These are phyloP conservation scores for Hyposoter dolosus DNA, from an alignment of 2,888 invertebrate genomes.

Conservation along the genomic window DNA sequence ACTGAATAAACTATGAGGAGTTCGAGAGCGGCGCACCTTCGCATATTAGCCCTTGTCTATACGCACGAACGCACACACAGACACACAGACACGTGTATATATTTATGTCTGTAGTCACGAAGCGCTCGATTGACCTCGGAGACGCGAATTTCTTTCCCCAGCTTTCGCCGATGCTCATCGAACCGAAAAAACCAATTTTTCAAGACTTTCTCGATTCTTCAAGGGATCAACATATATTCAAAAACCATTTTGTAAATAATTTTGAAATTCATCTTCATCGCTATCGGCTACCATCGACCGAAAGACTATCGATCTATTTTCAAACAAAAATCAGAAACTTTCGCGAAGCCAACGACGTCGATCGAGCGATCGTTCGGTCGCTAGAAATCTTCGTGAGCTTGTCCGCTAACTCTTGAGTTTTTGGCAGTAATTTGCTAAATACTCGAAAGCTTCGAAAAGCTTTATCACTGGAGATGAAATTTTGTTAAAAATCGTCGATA, in stretches of 20 bases:
- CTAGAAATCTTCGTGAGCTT: too few relatives aligned
- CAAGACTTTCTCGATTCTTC: background rate
- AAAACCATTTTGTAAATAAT: background rate
- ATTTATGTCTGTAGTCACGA: background rate
- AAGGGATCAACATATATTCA: background rate
- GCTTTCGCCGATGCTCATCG: background rate
- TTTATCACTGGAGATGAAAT: too few relatives aligned
- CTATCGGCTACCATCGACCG: background rate
- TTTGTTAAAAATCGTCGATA: too few relatives aligned
- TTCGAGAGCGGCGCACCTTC: conserved; percentile 22
- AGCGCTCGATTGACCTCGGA: conserved; percentile 5
- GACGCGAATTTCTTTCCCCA: background rate
- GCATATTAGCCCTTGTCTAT: conserved; percentile 6
- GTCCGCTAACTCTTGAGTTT: too few relatives aligned
- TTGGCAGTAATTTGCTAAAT: background rate
- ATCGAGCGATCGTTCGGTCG: too few relatives aligned
- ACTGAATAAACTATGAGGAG: conserved; percentile 57
- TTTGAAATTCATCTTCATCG: background rate
- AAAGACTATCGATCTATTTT: background rate
- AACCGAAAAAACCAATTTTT: background rate
- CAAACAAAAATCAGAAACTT: background rate
- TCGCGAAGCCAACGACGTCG: too few relatives aligned
- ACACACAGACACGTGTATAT: background rate
- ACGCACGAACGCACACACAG: background rate
- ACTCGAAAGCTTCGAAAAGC: background rate